Conservation (phyloP, 1,140 invertebrate genomes). For the Bombus superbus region DNA sequence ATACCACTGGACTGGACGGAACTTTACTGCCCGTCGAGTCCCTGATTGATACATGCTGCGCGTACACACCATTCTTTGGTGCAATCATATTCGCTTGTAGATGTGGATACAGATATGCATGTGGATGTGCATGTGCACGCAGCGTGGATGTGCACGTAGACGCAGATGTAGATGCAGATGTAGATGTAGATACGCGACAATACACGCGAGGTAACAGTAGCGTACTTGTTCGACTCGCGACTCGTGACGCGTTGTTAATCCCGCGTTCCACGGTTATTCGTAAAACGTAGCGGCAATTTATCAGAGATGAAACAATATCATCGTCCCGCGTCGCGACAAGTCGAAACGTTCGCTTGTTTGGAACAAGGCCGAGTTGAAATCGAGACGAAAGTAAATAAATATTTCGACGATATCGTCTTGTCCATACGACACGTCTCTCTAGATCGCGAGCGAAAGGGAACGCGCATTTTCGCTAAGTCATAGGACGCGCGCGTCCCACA, state of each 20-base stretch:
- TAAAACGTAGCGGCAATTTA: no score
- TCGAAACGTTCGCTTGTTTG: no score
- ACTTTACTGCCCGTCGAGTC: slow-evolving; percentile 36
- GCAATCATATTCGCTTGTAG: slow-evolving; percentile 36
- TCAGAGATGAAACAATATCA: no score
- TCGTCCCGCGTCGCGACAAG: no score
- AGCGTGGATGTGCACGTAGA: no score
- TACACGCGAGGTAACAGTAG: slow-evolving; percentile 37
- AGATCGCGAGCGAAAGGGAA: not conserved
- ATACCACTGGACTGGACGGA: slow-evolving; percentile 42
- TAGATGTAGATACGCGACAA: not conserved
- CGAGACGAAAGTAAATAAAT: no score
- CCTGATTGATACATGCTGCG: slow-evolving; percentile 50
- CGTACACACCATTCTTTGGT: slow-evolving; percentile 15
- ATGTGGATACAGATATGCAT: no score
- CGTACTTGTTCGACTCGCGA: not conserved
- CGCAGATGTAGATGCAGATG: no score
- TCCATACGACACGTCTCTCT: rapidly evolving
- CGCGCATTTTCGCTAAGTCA: slow-evolving; percentile 3
- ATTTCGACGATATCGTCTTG: not conserved
- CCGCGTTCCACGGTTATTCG: no score
- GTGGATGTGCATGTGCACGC: no score
- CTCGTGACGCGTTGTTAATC: no score
- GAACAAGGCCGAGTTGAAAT: not conserved
- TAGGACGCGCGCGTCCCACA: not conserved